phyloP scores from a whole-genome alignment of 2,888 invertebrate genomes.

The Volucella inflata region DNA sequence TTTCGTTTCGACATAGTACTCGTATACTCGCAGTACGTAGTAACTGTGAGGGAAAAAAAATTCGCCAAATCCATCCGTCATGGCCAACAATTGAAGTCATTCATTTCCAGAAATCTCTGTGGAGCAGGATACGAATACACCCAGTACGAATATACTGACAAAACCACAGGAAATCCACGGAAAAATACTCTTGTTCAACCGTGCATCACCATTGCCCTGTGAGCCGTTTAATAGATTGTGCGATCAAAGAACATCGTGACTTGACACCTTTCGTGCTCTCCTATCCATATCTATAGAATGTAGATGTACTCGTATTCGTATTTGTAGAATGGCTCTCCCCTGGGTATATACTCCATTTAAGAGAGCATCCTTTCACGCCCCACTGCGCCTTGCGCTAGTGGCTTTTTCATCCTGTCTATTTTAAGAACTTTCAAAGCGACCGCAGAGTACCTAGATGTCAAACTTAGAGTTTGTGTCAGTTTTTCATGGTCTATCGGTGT shows the following conservation, averaged over 20 bases:
- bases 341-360: slow-evolving; percentile 59
- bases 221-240: slow-evolving; percentile 75
- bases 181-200: slow-evolving; percentile 61
- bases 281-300: no score
- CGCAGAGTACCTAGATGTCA: slow-evolving; percentile 57
- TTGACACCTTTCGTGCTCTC: slow-evolving; percentile 68
- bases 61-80: slow-evolving; percentile 74
- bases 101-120: slow-evolving; percentile 49
- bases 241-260: slow-evolving; percentile 75
- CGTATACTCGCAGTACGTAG: no score
- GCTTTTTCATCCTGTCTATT: slow-evolving; percentile 20
- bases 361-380: slow-evolving; percentile 60
- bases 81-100: slow-evolving; percentile 73
- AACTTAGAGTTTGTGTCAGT: slow-evolving; percentile 53
- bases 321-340: slow-evolving; percentile 59
- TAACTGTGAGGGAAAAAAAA: slow-evolving; percentile 58
- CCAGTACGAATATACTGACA: slow-evolving; percentile 30
- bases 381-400: slow-evolving; percentile 17
- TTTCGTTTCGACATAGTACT: background rate
- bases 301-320: no score
- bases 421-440: slow-evolving; percentile 53
- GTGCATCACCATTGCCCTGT: slow-evolving; percentile 68
- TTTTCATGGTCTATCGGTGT: slow-evolving; percentile 42
- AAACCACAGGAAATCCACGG: slow-evolving; percentile 35
- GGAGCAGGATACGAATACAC: background rate